phyloP scores from a whole-genome alignment of 2,888 invertebrate genomes.

The Phanerotoma sp. region DNA sequence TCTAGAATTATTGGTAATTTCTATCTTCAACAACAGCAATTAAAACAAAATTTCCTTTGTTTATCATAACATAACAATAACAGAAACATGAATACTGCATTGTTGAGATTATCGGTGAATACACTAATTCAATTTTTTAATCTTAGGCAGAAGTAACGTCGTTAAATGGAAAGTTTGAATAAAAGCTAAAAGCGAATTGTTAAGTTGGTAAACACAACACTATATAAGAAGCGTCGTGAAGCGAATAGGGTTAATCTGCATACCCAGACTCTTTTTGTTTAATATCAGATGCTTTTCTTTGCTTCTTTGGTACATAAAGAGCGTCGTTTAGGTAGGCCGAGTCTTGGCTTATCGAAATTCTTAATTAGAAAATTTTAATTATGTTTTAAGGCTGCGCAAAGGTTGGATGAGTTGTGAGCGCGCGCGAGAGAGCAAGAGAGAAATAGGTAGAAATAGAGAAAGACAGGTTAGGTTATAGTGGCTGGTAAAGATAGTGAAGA shows the following conservation, averaged over 20 bases:
- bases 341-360: conserved; percentile 54
- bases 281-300: conserved; percentile 9
- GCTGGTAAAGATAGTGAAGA: conserved; percentile 17
- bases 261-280: conserved; percentile 7
- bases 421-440: no score
- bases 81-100: no score
- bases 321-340: conserved; percentile 13
- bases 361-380: conserved; percentile 59
- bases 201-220: conserved; percentile 3
- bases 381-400: conserved; percentile 49
- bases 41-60: no score
- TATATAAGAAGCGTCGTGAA: conserved; percentile 1
- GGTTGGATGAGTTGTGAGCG: conserved; percentile 5
- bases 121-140: no score
- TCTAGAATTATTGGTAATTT: no score
- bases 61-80: no score
- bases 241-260: conserved; percentile 10
- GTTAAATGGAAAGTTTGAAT: not conserved
- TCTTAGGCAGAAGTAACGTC: not conserved
- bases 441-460: no score
- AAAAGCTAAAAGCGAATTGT: not conserved
- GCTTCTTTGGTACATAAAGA: conserved; percentile 18
- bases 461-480: conserved; percentile 14
- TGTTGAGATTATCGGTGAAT: no score
- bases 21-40: no score